These are phyloP conservation scores for Pseudomyrmex pallidus DNA, from an alignment of 1,140 invertebrate genomes.

Conservation along the genomic window DNA sequence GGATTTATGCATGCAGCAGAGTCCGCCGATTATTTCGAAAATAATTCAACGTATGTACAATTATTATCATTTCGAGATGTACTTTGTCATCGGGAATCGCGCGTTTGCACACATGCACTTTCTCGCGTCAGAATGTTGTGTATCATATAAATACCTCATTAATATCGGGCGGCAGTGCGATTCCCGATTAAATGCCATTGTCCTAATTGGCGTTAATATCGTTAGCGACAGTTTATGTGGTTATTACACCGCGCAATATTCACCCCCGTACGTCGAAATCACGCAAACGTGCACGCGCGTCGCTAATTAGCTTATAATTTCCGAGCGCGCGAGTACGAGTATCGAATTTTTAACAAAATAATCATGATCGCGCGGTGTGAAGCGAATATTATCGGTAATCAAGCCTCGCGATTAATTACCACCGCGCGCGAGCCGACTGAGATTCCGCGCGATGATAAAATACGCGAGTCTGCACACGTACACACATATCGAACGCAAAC, in stretches of 20 bases:
- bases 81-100: too few relatives aligned
- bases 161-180: conserved; percentile 20
- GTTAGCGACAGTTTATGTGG: conserved; percentile 54
- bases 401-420: conserved; percentile 50
- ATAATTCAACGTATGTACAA: conserved; percentile 25
- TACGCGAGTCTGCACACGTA: not conserved
- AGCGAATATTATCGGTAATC: conserved; percentile 58
- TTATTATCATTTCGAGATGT: not conserved
- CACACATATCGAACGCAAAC: not conserved
- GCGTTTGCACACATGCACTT: too few relatives aligned
- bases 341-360: conserved; percentile 51
- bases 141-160: conserved; percentile 49
- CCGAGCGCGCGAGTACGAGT: not conserved
- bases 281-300: conserved; percentile 49
- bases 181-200: conserved; percentile 55
- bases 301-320: conserved; percentile 59
- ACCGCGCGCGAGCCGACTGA: conserved; percentile 5
- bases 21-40: conserved; percentile 32
- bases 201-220: conserved; percentile 55
- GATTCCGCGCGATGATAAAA: conserved; percentile 33
- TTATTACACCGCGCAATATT: conserved; percentile 57
- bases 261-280: conserved; percentile 44
- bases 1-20: conserved; percentile 20
- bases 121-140: too few relatives aligned
- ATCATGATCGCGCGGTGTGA: conserved; percentile 38